Conservation (phyloP, 2,888 invertebrate species). For the Oxystoma pomonae region DNA sequence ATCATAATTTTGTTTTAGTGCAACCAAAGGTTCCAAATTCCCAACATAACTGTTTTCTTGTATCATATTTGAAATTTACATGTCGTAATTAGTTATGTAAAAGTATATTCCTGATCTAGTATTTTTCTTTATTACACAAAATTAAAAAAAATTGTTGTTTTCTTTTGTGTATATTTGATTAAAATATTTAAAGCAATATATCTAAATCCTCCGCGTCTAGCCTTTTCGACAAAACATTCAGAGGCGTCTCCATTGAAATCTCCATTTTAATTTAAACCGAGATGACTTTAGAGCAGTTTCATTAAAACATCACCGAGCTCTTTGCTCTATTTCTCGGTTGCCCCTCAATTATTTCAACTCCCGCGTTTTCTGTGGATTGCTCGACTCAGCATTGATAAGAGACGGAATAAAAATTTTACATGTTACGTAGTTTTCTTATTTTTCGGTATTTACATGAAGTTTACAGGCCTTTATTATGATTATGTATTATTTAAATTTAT, state of each 20-base stretch:
- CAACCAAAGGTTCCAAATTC: too few relatives aligned
- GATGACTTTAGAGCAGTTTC: neutral
- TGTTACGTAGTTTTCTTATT: neutral
- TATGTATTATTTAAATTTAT: too few relatives aligned
- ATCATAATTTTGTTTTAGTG: too few relatives aligned
- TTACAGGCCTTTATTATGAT: too few relatives aligned
- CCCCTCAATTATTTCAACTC: neutral
- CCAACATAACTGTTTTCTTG: too few relatives aligned
- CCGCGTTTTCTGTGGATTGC: neutral
- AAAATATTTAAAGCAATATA: neutral
- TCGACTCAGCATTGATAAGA: neutral
- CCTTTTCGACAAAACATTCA: neutral
- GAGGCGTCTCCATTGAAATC: constrained; percentile 33
- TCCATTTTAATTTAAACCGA: constrained; percentile 42
- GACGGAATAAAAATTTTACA: neutral
- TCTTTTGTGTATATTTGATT: too few relatives aligned
- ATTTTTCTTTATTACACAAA: too few relatives aligned
- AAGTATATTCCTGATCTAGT: too few relatives aligned
- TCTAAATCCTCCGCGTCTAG: neutral
- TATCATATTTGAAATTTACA: too few relatives aligned
- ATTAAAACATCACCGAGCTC: neutral
- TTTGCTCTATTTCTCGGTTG: neutral
- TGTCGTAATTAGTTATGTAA: too few relatives aligned
- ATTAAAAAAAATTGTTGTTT: too few relatives aligned
- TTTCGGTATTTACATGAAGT: too few relatives aligned